Evolutionary conservation across 1,140 invertebrate species (phyloP), one percentile per base, ranked within the genome.

Genomic region (Cotesia chilonis): DNA sequence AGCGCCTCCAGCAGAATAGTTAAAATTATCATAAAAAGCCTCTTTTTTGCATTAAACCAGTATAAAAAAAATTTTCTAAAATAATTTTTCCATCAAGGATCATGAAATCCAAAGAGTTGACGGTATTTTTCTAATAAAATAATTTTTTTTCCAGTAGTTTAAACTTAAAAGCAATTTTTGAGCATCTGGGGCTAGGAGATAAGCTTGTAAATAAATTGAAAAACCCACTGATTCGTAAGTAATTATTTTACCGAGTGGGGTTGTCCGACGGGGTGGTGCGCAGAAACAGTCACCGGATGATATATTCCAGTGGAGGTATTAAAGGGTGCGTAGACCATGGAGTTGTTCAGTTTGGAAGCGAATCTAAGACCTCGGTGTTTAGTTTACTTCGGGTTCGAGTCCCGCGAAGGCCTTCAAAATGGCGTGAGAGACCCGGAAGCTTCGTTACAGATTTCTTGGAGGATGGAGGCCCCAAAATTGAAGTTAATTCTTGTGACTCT

Each of bases 401-500:
- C 28, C 28, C 28, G 28, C 28, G 28, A 28, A 28, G 28, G 28
- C 28, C 28, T 28, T 28, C 28, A 28, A 28, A 28, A 28, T 28
- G 28, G 28, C 28, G 28, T 28, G 28, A 28, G 28, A 28, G 1
- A 28, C 59, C 36, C n/a, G n/a, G 35, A 70, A 51, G 17, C 35
- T 35, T 60, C 47, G 7, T 54, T 17, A 51, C 28, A 5, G 7
- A 47, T 54, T 14, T 12, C 4, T 47, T 54, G 9, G 64, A 79
- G 72, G 72, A 75, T 36, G 38, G 3, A 70, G 5, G 38, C 80
- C 10, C 80, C 77, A 68, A 77, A 83, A 61, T 83, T 82, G 4
- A 85, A 85, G 63, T 71, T 82, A 3, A 75, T 87, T 12, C 81
- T 90, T 37, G 89, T 91, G 51, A 75, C 85, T n/a, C 87, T 91